phyloP scores from a whole-genome alignment of 2,113 vertebrate genomes.

The Crocuta crocuta region DNA sequence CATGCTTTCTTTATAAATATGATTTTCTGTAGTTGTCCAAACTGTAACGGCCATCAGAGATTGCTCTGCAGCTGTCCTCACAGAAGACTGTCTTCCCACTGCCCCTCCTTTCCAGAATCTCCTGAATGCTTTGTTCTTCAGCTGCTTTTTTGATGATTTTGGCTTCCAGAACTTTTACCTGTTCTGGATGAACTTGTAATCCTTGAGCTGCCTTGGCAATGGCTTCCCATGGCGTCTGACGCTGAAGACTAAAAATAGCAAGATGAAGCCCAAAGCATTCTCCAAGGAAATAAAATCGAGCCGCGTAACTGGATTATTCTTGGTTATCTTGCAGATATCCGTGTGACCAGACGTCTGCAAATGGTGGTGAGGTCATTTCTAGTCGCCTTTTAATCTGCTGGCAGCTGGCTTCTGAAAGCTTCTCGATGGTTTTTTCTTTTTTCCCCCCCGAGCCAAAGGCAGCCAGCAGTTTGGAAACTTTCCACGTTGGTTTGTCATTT shows the following conservation, averaged over 20 bases:
- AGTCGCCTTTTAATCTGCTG: constrained; percentile 51
- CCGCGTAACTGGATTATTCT: constrained; percentile 69
- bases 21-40: neutral
- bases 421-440: neutral
- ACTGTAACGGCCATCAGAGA: neutral
- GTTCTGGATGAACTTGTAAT: neutral
- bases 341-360: constrained; percentile 74
- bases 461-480: constrained; percentile 42
- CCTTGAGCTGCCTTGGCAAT: neutral
- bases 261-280: constrained; percentile 33
- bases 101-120: neutral
- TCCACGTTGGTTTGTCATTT: neutral
- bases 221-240: neutral
- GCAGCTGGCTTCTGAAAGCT: constrained; percentile 43
- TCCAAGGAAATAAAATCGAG: constrained; percentile 54
- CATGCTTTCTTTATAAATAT: neutral
- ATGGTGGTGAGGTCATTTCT: constrained; percentile 70
- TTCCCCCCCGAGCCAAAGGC: neutral
- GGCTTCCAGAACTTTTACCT: constrained; percentile 48
- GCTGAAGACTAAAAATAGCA: constrained; percentile 59
- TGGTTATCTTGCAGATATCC: constrained; percentile 78
- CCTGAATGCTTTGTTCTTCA: neutral
- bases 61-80: neutral
- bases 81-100: neutral
- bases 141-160: neutral